A percentile compares a stretch with the other conserved stretches of the same genome.
Evolutionary conservation across 2,888 invertebrate genomes (phyloP).

Genomic region (Stramonita haemastoma): DNA sequence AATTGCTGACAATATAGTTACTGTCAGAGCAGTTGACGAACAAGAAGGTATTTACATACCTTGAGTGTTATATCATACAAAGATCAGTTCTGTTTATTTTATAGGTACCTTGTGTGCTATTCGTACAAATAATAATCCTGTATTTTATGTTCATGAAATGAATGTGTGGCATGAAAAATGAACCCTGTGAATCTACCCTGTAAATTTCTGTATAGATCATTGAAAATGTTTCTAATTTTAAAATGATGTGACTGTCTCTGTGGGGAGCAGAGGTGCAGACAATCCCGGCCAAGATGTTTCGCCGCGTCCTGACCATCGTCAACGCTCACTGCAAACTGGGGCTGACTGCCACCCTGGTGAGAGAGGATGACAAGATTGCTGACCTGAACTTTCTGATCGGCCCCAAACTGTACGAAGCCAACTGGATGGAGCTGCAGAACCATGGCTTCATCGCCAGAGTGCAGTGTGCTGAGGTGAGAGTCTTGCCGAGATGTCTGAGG

Average conservation of each 20-base stretch:
- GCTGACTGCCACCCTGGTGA: slow-evolving; percentile 95
- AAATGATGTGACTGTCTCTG: background rate
- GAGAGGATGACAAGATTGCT: slow-evolving; percentile 99
- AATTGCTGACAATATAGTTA: too few species aligned
- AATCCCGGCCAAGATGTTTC: slow-evolving; percentile 99
- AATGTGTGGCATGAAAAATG: too few species aligned
- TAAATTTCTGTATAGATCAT: too few species aligned
- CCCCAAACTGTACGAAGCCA: slow-evolving; percentile 97
- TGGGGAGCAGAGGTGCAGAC: slow-evolving; percentile 92
- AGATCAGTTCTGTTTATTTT: too few species aligned
- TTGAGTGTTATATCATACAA: too few species aligned
- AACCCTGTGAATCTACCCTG: too few species aligned
- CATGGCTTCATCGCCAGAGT: slow-evolving; percentile 96
- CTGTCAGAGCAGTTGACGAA: too few species aligned
- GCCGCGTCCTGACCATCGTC: slow-evolving; percentile 96
- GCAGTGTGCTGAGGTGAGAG: slow-evolving; percentile 96
- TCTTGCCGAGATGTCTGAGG: slow-evolving; percentile 83
- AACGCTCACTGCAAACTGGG: slow-evolving; percentile 98
- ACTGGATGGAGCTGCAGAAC: slow-evolving; percentile 99
- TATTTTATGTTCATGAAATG: too few species aligned
- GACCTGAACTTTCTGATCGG: slow-evolving; percentile 99
- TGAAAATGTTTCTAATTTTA: too few species aligned
- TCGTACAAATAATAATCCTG: too few species aligned
- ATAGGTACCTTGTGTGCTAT: too few species aligned
- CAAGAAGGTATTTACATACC: too few species aligned